Evolutionary conservation across 1,140 invertebrate genomes (phyloP).

Genomic region (Acromyrmex echinatior): DNA sequence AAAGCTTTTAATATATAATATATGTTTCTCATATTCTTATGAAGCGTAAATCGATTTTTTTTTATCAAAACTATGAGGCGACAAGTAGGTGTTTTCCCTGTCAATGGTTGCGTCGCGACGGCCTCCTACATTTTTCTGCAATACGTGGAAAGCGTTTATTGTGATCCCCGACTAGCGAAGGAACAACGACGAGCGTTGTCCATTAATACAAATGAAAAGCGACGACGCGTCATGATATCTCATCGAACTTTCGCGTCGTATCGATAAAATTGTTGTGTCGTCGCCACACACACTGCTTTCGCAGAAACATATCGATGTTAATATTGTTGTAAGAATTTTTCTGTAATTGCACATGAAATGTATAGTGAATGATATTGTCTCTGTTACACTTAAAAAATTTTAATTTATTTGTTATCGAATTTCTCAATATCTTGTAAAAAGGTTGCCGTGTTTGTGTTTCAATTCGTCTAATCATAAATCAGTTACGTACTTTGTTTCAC

Average conservation of each 20-base stretch:
- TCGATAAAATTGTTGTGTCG: slow-evolving; percentile 1
- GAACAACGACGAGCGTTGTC: slow-evolving; percentile 19
- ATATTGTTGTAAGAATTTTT: slow-evolving; percentile 15
- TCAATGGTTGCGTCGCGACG: slow-evolving; percentile 29
- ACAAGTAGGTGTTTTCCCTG: background rate
- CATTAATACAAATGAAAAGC: slow-evolving; percentile 45
- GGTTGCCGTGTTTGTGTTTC: background rate
- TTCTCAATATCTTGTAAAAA: background rate
- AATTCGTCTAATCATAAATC: slow-evolving; percentile 26
- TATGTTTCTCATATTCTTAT: slow-evolving; percentile 6
- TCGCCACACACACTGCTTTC: too few species aligned
- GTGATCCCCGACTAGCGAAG: slow-evolving; percentile 22
- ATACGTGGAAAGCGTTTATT: slow-evolving; percentile 35
- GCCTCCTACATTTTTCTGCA: background rate
- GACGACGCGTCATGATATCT: slow-evolving; percentile 13
- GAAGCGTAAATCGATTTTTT: slow-evolving; percentile 25
- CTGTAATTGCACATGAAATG: background rate
- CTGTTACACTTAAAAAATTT: background rate
- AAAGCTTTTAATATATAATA: too few species aligned
- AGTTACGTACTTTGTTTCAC: background rate
- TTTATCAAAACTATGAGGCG: background rate
- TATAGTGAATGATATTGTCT: background rate
- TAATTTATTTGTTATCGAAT: background rate
- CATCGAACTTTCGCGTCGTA: slow-evolving; percentile 22
- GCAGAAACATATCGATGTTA: background rate